Percentiles rank a stretch among this genome's conserved stretches.
These are phyloP conservation scores for Bombylius discolor DNA, from an alignment of 2,888 invertebrate species.

Conservation along the genomic window DNA sequence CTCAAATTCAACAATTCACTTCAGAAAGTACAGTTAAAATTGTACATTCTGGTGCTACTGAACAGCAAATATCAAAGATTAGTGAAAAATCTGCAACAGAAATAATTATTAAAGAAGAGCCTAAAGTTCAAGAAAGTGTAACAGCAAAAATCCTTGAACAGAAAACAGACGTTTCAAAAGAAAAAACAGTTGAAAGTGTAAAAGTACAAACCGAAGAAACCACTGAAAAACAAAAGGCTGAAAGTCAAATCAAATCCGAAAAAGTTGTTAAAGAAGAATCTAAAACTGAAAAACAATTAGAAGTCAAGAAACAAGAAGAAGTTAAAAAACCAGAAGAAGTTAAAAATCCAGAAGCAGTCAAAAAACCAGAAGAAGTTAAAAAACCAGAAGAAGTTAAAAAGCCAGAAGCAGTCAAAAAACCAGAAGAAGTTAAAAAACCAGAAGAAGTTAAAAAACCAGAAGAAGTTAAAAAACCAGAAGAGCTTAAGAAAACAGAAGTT, in stretches of 20 bases:
- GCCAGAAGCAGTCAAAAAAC: constrained; percentile 9
- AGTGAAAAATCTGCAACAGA: neutral
- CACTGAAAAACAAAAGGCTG: too few species aligned
- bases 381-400: constrained; percentile 5
- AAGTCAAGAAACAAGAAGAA: neutral
- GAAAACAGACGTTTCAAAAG: too few species aligned
- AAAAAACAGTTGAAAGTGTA: too few species aligned
- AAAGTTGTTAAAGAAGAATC: neutral
- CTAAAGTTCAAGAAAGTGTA: too few species aligned
- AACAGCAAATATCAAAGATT: neutral
- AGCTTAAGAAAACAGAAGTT: neutral
- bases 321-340: neutral
- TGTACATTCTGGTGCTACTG: neutral
- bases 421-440: neutral
- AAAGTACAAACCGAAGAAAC: too few species aligned
- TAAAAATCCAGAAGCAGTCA: neutral
- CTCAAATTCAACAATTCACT: neutral
- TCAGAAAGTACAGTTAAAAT: neutral
- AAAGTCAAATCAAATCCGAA: too few species aligned
- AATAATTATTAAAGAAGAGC: too few species aligned
- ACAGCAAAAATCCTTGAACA: too few species aligned
- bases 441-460: neutral
- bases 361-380: neutral
- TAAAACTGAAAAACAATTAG: neutral
- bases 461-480: neutral